Conservation (phyloP, 2,113 vertebrate species). For the Salvelinus namaycush region DNA sequence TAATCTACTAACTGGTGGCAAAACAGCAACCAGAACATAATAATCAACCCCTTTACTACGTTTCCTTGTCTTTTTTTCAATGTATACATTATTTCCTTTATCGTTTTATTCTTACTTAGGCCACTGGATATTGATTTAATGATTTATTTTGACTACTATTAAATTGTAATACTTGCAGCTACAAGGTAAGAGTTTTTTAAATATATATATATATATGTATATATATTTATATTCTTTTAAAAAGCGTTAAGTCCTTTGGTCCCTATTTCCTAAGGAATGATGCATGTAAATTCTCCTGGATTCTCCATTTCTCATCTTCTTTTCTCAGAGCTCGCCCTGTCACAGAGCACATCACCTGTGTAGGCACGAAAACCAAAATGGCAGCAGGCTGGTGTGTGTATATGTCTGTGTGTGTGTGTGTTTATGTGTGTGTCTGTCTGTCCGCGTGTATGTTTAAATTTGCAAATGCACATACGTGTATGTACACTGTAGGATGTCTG, state of each 20-base stretch:
- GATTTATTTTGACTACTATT: slow-evolving; percentile 73
- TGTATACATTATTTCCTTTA: slow-evolving; percentile 70
- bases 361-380: slow-evolving; percentile 85
- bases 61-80: slow-evolving; percentile 58
- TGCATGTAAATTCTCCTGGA: slow-evolving; percentile 84
- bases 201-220: slow-evolving; percentile 73
- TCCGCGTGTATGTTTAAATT: slow-evolving; percentile 44
- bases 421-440: neutral
- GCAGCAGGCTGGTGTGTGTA: slow-evolving; percentile 79
- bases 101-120: slow-evolving; percentile 72
- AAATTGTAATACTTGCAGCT: slow-evolving; percentile 81
- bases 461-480: slow-evolving; percentile 73
- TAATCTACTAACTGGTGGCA: slow-evolving; percentile 72
- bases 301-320: slow-evolving; percentile 66
- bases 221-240: slow-evolving; percentile 82
- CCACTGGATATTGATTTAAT: slow-evolving; percentile 79
- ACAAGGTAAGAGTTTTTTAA: slow-evolving; percentile 74
- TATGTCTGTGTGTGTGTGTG: slow-evolving; percentile 33
- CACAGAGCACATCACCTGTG: slow-evolving; percentile 78
- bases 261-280: slow-evolving; percentile 86
- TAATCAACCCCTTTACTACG: slow-evolving; percentile 65
- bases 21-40: slow-evolving; percentile 74
- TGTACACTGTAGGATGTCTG: slow-evolving; percentile 63
- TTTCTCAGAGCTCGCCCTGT: slow-evolving; percentile 74
- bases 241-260: slow-evolving; percentile 85